Percentiles rank a stretch among this genome's conserved stretches.
phyloP scores from a whole-genome alignment of 2,113 vertebrate genomes.

The Gopherus evgoodei region DNA sequence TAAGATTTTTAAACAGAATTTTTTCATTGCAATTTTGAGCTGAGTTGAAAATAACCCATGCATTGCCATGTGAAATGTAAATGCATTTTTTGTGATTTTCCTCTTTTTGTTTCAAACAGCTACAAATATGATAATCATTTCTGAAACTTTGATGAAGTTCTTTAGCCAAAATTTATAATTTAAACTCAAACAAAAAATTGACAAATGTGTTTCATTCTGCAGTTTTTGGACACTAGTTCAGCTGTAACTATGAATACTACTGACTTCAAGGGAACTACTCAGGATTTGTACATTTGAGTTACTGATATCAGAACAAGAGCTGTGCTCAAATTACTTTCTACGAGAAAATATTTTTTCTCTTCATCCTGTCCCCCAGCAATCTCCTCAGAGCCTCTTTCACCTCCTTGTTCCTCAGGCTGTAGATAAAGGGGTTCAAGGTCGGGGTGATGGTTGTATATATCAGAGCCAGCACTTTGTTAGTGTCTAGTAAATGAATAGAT shows the following conservation, averaged over 20 bases:
- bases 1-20: too few relatives aligned
- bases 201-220: not conserved
- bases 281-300: too few relatives aligned
- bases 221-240: not conserved
- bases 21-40: too few relatives aligned
- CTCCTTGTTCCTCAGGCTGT: slow-evolving; percentile 1
- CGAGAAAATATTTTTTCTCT: not conserved
- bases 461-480: too few relatives aligned
- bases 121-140: not conserved
- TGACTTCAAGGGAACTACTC: too few relatives aligned
- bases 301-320: not conserved
- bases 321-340: not conserved
- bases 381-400: too few relatives aligned
- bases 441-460: too few relatives aligned
- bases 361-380: not conserved
- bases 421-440: not conserved
- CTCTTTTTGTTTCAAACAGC: not conserved
- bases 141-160: not conserved
- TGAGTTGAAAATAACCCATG: too few relatives aligned
- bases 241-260: too few relatives aligned
- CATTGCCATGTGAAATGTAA: too few relatives aligned
- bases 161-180: not conserved
- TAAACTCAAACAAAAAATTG: not conserved
- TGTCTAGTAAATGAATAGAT: too few relatives aligned
- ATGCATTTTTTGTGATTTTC: too few relatives aligned